Conservation (phyloP, 1,140 invertebrate species). For the Leucophenga varia region DNA sequence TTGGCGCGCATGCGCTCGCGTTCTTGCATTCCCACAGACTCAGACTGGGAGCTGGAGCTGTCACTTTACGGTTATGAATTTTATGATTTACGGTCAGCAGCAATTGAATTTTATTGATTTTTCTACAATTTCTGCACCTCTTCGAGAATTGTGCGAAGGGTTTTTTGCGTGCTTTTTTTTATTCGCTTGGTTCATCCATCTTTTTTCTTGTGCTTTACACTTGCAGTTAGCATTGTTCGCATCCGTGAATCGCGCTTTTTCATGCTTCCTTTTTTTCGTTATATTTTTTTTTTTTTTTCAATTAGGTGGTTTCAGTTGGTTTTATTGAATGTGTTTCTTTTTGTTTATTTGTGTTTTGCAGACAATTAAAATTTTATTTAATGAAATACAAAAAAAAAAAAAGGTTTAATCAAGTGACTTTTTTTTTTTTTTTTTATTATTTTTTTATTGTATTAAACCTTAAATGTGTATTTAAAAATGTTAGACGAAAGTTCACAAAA, state of each 20-base stretch:
- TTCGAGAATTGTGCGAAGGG: conserved; percentile 20
- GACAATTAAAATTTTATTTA: no score
- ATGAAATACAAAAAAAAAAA: no score
- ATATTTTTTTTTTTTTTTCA: not conserved
- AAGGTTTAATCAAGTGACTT: no score
- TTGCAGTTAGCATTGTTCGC: conserved; percentile 18
- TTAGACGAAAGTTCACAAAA: no score
- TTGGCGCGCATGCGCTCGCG: conserved; percentile 14
- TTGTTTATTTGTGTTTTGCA: no score
- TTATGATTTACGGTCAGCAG: conserved; percentile 50
- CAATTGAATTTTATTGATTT: conserved; percentile 53
- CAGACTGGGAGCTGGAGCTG: conserved; percentile 40
- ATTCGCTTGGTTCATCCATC: conserved; percentile 27
- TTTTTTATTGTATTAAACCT: no score
- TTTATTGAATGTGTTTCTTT: no score
- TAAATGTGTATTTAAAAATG: no score
- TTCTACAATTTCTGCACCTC: conserved; percentile 39
- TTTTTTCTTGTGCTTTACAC: conserved; percentile 19
- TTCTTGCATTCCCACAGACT: conserved; percentile 49
- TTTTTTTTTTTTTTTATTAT: no score
- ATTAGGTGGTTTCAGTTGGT: no score
- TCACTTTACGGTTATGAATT: conserved; percentile 54
- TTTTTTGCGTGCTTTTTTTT: no score
- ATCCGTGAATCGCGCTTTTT: no score
- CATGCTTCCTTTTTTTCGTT: not conserved